Conservation (phyloP, 2,888 invertebrate species). For the Platynereis dumerilii region DNA sequence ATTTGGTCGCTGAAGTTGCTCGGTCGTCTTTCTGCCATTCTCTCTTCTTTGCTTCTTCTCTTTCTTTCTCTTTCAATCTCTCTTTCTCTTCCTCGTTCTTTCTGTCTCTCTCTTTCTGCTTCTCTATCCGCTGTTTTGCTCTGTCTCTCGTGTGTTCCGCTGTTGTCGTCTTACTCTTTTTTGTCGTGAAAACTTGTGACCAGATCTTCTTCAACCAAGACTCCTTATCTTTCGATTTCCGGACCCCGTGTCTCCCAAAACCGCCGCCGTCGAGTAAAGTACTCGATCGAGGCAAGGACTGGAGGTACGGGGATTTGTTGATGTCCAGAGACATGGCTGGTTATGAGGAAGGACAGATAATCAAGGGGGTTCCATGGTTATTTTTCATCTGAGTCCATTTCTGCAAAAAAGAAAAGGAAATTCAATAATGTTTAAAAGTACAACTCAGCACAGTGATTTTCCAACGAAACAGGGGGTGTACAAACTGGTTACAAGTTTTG, state of each 20-base stretch:
- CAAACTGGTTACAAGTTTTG: too few relatives aligned
- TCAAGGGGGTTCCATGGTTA: too few relatives aligned
- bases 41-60: not conserved
- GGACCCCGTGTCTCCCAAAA: constrained; percentile 38
- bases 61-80: not conserved
- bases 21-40: not conserved
- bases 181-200: not conserved
- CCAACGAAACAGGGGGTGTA: too few relatives aligned
- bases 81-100: too few relatives aligned
- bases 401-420: too few relatives aligned
- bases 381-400: too few relatives aligned
- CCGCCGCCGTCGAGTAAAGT: constrained; percentile 9
- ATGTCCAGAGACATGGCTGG: not conserved
- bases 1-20: constrained; percentile 1
- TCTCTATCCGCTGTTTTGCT: not conserved
- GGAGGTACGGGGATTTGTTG: constrained; percentile 1
- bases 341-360: too few relatives aligned
- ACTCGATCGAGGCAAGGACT: not conserved
- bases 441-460: too few relatives aligned
- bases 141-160: not conserved
- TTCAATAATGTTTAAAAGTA: too few relatives aligned
- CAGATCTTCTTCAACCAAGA: constrained; percentile 35
- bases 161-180: not conserved
- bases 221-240: constrained; percentile 36
- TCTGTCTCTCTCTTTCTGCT: constrained; percentile 1